These are phyloP conservation scores for Castor canadensis DNA, from an alignment of 2,113 vertebrate genomes.

Conservation along the genomic window DNA sequence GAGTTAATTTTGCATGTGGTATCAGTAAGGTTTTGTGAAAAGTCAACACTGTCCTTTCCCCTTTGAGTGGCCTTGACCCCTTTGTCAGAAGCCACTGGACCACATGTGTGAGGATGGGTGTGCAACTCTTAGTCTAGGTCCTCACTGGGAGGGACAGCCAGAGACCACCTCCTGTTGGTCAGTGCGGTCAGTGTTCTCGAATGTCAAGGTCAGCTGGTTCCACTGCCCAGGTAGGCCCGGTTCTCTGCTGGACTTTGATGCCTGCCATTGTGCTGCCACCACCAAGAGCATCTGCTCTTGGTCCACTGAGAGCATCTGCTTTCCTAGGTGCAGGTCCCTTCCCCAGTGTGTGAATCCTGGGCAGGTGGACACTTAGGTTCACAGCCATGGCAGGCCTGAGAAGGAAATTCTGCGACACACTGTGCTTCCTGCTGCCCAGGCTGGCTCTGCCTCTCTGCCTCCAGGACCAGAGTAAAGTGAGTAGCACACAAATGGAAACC, in stretches of 20 bases:
- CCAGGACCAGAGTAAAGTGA: rapidly evolving
- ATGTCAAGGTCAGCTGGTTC: too few relatives aligned
- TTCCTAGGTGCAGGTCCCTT: background rate
- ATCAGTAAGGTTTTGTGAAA: background rate
- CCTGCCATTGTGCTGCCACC: background rate
- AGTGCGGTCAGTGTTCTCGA: rapidly evolving
- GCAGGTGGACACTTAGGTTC: background rate
- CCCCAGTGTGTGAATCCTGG: background rate
- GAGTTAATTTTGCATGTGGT: background rate
- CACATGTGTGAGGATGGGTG: background rate
- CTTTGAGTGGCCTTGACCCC: background rate
- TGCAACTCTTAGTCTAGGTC: background rate
- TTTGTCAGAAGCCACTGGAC: too few relatives aligned
- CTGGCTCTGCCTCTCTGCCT: rapidly evolving
- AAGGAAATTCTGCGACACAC: background rate
- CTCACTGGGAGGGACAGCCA: background rate
- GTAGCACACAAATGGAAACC: too few relatives aligned
- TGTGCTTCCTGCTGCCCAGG: background rate
- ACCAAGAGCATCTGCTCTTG: background rate
- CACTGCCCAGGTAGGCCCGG: background rate
- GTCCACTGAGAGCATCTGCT: background rate
- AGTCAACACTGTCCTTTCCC: background rate
- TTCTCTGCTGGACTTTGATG: background rate
- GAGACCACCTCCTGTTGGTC: background rate
- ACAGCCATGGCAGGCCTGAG: background rate